phyloP scores from a whole-genome alignment of 2,888 invertebrate genomes.

The Chalcosyrphus nemorum region DNA sequence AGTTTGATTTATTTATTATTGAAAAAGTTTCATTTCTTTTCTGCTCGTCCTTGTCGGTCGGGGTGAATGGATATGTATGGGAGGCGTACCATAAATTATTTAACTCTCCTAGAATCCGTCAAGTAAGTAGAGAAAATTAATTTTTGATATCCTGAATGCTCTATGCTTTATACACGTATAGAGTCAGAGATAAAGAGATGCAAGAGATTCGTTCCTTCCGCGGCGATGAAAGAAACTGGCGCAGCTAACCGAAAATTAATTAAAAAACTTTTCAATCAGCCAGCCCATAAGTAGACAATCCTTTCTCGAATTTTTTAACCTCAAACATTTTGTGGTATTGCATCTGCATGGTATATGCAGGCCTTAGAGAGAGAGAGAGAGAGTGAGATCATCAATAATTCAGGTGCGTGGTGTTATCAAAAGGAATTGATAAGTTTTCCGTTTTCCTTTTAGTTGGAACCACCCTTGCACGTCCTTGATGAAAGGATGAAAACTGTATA shows the following conservation, averaged over 20 bases:
- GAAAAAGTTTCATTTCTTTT: conserved; percentile 75
- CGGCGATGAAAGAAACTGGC: conserved; percentile 52
- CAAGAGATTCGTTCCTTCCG: background rate
- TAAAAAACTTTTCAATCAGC: conserved; percentile 80
- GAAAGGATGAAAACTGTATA: conserved; percentile 7
- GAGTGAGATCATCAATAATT: conserved; percentile 70
- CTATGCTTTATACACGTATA: background rate
- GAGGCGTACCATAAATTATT: conserved; percentile 68
- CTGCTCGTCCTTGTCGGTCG: background rate
- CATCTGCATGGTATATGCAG: conserved; percentile 41
- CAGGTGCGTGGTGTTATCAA: conserved; percentile 66
- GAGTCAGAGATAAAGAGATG: conserved; percentile 23
- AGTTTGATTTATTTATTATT: conserved; percentile 81
- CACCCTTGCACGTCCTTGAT: conserved; percentile 28
- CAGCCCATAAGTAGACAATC: conserved; percentile 68
- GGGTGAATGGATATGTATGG: conserved; percentile 5
- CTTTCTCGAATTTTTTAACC: conserved; percentile 49
- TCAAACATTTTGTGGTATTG: conserved; percentile 25
- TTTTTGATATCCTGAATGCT: conserved; percentile 60
- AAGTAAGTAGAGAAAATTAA: conserved; percentile 68
- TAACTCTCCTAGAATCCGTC: conserved; percentile 62
- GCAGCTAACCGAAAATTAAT: conserved; percentile 76
- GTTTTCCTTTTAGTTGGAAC: background rate
- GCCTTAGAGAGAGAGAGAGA: background rate
- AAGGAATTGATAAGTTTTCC: conserved; percentile 67